phyloP scores from a whole-genome alignment of 2,113 vertebrate species.

The Oriolus oriolus region DNA sequence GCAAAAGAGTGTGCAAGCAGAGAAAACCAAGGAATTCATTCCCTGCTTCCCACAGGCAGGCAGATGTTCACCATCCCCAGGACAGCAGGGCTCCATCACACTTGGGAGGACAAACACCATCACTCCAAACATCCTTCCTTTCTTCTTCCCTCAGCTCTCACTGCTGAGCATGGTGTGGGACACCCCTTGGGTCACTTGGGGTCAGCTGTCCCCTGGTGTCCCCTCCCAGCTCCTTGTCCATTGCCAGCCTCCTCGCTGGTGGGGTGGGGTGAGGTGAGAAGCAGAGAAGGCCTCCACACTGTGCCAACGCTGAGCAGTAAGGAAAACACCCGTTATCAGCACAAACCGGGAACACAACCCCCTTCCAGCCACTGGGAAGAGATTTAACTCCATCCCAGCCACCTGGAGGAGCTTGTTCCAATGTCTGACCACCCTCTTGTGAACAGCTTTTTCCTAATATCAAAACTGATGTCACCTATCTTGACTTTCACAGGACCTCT shows the following conservation, averaged over 20 bases:
- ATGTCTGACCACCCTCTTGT: background rate
- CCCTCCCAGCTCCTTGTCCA: background rate
- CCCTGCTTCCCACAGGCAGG: fast-evolving
- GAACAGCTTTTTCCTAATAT: background rate
- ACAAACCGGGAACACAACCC: background rate
- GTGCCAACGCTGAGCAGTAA: background rate
- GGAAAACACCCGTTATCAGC: background rate
- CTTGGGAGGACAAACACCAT: background rate
- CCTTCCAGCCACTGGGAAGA: background rate
- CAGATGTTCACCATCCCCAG: background rate
- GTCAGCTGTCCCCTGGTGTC: background rate
- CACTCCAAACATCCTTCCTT: fast-evolving
- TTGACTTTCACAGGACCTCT: background rate
- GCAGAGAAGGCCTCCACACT: background rate
- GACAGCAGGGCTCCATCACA: background rate
- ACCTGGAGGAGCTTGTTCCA: background rate
- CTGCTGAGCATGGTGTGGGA: background rate
- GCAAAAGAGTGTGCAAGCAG: background rate
- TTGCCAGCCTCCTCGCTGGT: fast-evolving
- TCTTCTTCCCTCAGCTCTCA: background rate
- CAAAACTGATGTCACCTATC: background rate
- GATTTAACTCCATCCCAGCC: background rate
- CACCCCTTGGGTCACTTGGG: background rate
- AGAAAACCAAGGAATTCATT: background rate
- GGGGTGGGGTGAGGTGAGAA: background rate